Conservation (phyloP, 2,113 vertebrate species). For the Otus sunia region DNA sequence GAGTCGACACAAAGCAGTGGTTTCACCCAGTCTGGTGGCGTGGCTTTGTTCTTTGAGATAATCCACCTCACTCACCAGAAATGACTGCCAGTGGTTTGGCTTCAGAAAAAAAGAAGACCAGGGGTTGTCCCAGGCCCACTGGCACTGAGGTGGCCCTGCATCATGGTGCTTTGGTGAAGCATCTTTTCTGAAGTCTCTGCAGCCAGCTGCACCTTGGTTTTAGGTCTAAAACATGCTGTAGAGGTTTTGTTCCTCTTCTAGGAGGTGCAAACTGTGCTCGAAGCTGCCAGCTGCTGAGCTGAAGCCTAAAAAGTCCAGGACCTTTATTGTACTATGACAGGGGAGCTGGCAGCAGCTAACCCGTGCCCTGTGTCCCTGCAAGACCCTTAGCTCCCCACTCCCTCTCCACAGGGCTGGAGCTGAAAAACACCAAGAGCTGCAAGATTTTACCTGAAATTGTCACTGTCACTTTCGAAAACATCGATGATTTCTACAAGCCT, state of each 20-base stretch:
- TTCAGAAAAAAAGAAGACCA: background rate
- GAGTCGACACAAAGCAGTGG: background rate
- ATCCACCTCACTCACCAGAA: background rate
- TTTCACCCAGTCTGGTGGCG: background rate
- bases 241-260: background rate
- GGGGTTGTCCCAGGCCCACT: background rate
- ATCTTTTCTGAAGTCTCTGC: background rate
- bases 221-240: background rate
- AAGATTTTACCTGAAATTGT: fast-evolving
- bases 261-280: background rate
- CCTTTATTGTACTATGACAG: fast-evolving
- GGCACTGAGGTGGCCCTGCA: fast-evolving
- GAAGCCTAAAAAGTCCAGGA: background rate
- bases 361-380: background rate
- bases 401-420: slow-evolving; percentile 1
- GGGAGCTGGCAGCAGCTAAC: background rate
- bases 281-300: background rate
- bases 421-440: background rate
- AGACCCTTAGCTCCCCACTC: background rate
- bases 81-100: background rate
- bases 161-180: background rate
- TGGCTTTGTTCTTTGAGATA: fast-evolving
- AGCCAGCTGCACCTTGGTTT: background rate
- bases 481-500: background rate
- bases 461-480: background rate